Conservation (phyloP, 2,888 invertebrate species). For the Psylliodes chrysocephalus region DNA sequence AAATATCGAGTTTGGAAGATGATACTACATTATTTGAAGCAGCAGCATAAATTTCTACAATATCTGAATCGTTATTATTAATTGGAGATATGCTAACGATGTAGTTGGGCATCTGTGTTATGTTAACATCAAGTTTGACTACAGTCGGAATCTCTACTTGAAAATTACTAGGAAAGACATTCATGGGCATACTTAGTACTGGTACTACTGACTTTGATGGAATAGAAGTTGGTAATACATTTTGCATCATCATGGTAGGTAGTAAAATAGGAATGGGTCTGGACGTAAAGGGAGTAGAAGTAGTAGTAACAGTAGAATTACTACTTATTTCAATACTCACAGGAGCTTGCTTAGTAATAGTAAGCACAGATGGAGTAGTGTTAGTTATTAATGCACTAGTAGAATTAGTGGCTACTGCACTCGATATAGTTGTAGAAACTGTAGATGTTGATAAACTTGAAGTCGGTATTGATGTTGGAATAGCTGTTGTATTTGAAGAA, state of each 20-base stretch:
- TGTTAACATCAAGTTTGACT: constrained; percentile 33
- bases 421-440: not conserved
- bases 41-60: constrained; percentile 25
- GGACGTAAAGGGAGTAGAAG: not conserved
- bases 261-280: not conserved
- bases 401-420: not conserved
- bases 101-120: constrained; percentile 24
- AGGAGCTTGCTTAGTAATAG: not conserved
- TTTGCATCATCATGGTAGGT: not conserved
- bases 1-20: constrained; percentile 31
- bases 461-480: no score
- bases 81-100: constrained; percentile 18
- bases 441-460: no score
- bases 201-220: not conserved
- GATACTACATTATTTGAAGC: constrained; percentile 5
- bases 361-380: no score
- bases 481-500: not conserved
- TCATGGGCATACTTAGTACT: not conserved
- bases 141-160: constrained; percentile 27
- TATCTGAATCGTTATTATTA: constrained; percentile 8
- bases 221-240: not conserved
- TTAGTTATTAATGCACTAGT: no score
- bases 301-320: not conserved
- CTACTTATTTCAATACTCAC: not conserved
- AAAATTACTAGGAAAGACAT: not conserved